Conservation (phyloP, 2,113 vertebrate genomes). For the Bos indicus region DNA sequence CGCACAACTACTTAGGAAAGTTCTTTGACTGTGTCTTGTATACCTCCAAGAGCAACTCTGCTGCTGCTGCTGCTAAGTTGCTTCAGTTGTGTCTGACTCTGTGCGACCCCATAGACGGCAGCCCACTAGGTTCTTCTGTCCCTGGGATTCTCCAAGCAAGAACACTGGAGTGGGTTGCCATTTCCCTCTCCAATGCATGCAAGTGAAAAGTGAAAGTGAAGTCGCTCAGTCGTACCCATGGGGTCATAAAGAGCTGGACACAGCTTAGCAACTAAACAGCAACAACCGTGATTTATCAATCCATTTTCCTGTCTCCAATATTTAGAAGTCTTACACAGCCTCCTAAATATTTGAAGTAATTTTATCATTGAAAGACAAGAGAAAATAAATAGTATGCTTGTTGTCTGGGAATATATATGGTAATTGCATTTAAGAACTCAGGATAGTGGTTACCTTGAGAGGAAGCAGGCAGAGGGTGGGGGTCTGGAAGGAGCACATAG, state of each 20-base stretch:
- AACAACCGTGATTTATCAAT: no score
- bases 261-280: no score
- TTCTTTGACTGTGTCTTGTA: neutral
- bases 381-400: neutral
- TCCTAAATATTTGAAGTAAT: neutral
- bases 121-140: neutral
- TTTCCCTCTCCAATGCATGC: neutral
- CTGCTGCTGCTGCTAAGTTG: neutral
- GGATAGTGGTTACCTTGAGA: neutral
- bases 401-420: neutral
- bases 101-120: neutral
- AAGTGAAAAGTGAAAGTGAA: no score
- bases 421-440: neutral
- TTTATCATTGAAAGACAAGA: constrained; percentile 7
- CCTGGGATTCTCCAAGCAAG: neutral
- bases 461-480: neutral
- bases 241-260: no score
- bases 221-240: no score
- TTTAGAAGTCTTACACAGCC: no score
- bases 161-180: neutral
- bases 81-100: neutral
- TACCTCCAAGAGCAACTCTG: neutral
- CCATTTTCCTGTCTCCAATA: no score
- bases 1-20: neutral
- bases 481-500: neutral